Evolutionary conservation across 2,888 invertebrate species (phyloP), one percentile per base, ranked within the genome.

Genomic region (Strigamia transsilvanica): DNA sequence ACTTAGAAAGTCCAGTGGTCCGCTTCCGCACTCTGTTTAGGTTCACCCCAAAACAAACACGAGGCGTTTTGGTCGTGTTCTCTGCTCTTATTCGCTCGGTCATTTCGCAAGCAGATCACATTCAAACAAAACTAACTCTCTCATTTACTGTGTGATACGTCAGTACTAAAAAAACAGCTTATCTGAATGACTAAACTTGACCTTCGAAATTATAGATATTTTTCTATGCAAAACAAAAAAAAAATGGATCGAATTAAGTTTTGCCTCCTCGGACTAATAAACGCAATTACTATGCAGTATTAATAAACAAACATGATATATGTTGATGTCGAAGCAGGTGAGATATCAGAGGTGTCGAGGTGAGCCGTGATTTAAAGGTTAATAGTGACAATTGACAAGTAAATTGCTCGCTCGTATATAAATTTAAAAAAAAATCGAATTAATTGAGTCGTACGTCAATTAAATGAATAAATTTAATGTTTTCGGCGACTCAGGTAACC

Each of bases 401-500:
- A 73, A 73, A 73, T 73, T 73, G 73, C 73, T 27, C 73, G 10
- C 13, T 13, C 13, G 9, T 56, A 56, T 18, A 15, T 3, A 7
- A 27, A 27, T 3, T 27, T 27, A 13, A 32, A 73, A 73, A 73
- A 32, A 73, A 73, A 27, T 23, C 73, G 32, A 73, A 32, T 73
- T 73, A 73, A 73, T 73, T 73, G 73, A 73, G 73, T 73, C 73
- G 73, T 73, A 73, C 73, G 32, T 73, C 73, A 73, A 73, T 73
- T 73, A 32, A 73, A 73, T 73, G 73, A 73, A 73, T 32, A 73
- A 73, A 73, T 27, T 73, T 73, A 32, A 73, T 27, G 73, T 27
- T 73, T 73, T 73, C 73, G 23, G 7, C 73, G 27, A 32, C 73
- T 73, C 13, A 3, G 32, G 32, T 32, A 23, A 32, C 32, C 73